Conservation (phyloP, 2,113 vertebrate genomes). For the Nesoenas mayeri region DNA sequence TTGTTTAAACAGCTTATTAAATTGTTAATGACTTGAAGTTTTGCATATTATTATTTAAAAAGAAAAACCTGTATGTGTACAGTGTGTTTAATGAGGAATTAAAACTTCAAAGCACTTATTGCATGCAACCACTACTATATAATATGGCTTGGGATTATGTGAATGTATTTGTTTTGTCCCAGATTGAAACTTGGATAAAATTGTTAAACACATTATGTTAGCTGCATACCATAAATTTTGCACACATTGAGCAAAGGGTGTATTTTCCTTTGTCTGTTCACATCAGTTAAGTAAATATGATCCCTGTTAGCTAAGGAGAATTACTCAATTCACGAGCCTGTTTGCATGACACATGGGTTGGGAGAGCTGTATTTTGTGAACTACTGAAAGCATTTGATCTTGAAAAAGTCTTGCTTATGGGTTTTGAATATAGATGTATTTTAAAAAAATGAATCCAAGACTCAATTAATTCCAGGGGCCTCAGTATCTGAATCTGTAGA, state of each 20-base stretch:
- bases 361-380: neutral
- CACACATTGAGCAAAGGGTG: conserved; percentile 3
- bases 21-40: conserved; percentile 68
- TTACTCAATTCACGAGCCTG: neutral
- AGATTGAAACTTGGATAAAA: conserved; percentile 69
- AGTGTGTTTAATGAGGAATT: conserved; percentile 71
- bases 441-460: neutral
- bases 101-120: conserved; percentile 68
- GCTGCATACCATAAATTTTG: conserved; percentile 55
- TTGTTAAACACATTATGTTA: conserved; percentile 55
- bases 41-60: conserved; percentile 70
- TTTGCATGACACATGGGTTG: conserved; percentile 29
- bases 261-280: conserved; percentile 61
- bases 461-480: neutral
- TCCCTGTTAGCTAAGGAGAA: conserved; percentile 31
- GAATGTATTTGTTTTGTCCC: conserved; percentile 74
- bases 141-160: conserved; percentile 65
- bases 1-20: conserved; percentile 71
- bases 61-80: conserved; percentile 65
- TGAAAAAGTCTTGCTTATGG: conserved; percentile 4
- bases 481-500: neutral
- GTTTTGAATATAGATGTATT: neutral
- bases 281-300: conserved; percentile 62
- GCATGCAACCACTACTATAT: conserved; percentile 22
- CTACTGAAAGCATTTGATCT: conserved; percentile 4